Evolutionary conservation across 2,113 vertebrate genomes (phyloP), one percentile per base, ranked within the genome.

Genomic region (Hippopotamus amphibius): DNA sequence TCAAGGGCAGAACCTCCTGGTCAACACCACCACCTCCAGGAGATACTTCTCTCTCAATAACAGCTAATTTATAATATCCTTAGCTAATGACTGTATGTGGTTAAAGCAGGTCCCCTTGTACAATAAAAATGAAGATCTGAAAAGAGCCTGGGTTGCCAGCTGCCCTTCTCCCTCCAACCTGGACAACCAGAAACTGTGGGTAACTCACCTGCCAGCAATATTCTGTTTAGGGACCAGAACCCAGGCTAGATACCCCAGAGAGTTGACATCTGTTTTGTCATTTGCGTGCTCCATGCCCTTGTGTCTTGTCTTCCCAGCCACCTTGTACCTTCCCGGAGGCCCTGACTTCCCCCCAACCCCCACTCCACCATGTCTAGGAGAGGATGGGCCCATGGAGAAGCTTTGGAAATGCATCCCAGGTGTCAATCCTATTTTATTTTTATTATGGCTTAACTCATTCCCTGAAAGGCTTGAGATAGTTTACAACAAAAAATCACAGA

Each of bases 101-200:
- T 69, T 82, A 77, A 65, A 71, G 77, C 61, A 88, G 72, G 48
- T 79, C 88, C 26, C 66, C 46, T 87, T 71, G 48, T 33, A 37
- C 26, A 48, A 88, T 95, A 88, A 93, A 96, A 90, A 80, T 61
- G 76, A 83, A 81, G 12, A 55, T 74, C 71, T 72, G 19, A 2
- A 41, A 93, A 83, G 13, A 66, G 21, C 22, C 14, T 48, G 11
- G 30, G 12, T 13, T 88, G 43, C 59, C 61, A 53, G 2, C 10
- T 17, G n/a, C 6, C 6, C 17, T 50, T 83, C 11, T 28, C 16
- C n/a, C 8, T 50, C n/a, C 9, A n/a, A 33, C 22, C n/a, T 55
- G 59, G 30, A 50, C 19, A n/a, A 8, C 7, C 28, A 26, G 33
- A 46, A 82, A 26, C 33, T 77, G 46, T 43, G 3, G 3, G 1